phyloP scores from a whole-genome alignment of 2,113 vertebrate genomes.

The Carassius auratus region DNA sequence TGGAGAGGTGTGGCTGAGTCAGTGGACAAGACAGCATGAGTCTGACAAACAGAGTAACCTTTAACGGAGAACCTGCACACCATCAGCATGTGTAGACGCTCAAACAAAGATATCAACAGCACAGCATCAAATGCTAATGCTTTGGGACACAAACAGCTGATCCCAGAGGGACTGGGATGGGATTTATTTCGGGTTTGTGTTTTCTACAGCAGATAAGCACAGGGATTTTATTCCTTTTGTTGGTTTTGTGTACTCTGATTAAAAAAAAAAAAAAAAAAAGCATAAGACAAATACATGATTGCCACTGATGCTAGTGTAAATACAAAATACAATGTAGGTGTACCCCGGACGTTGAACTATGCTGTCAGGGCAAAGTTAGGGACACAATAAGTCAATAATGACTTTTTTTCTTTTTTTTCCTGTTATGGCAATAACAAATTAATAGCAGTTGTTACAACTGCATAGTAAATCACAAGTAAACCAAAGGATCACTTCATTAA shows the following conservation, averaged over 20 bases:
- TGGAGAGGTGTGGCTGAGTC: constrained; percentile 64
- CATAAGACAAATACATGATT: not conserved
- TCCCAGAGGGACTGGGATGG: not conserved
- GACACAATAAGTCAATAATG: not conserved
- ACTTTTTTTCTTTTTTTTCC: not conserved
- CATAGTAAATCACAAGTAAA: not conserved
- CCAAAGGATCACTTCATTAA: too few relatives aligned
- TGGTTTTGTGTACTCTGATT: not conserved
- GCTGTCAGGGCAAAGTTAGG: not conserved
- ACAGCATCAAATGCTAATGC: not conserved
- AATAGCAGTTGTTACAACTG: not conserved
- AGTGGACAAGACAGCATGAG: constrained; percentile 67
- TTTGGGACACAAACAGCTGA: not conserved
- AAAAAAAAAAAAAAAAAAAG: not conserved
- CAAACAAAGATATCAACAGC: constrained; percentile 16
- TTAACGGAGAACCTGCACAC: constrained; percentile 53
- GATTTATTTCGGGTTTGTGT: not conserved
- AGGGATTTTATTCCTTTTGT: not conserved
- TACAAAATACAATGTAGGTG: not conserved
- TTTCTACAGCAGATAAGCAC: not conserved
- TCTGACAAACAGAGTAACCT: constrained; percentile 71
- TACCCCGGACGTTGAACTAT: too few relatives aligned
- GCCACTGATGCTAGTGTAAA: not conserved
- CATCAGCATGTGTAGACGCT: constrained; percentile 27
- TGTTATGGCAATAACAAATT: not conserved